A percentile compares a stretch with the other conserved stretches of the same genome.
Evolutionary conservation across 2,113 vertebrate genomes (phyloP).

Genomic region (Anas platyrhynchos): DNA sequence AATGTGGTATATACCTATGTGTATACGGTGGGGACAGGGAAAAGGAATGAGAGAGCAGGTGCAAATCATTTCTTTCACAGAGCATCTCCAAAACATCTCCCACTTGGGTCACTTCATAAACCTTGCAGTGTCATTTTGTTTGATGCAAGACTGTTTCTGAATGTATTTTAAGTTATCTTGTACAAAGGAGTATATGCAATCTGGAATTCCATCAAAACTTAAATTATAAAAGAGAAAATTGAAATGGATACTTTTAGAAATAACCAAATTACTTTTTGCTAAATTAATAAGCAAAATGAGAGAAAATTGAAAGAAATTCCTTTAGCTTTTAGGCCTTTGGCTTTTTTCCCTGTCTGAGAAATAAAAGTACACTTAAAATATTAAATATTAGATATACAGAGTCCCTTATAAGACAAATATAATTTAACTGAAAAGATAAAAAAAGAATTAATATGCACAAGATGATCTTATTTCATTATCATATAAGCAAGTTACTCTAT

Average conservation of each 20-base stretch:
- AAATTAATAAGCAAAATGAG: background rate
- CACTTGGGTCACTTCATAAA: background rate
- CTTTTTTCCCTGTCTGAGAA: background rate
- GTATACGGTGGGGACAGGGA: no score
- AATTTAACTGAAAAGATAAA: background rate
- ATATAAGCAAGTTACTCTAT: background rate
- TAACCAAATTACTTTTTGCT: background rate
- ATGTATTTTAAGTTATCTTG: rapidly evolving
- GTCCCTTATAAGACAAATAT: background rate
- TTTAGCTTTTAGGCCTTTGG: background rate
- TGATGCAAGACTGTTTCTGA: background rate
- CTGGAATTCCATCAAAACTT: background rate
- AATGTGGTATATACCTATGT: background rate
- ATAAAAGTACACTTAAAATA: background rate
- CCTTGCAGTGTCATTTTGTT: background rate
- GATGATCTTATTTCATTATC: background rate
- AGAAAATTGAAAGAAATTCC: background rate
- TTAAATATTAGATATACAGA: background rate
- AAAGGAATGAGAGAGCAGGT: no score
- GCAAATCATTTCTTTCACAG: background rate
- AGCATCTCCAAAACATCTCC: background rate
- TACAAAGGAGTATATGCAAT: background rate
- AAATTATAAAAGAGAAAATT: background rate
- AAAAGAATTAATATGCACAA: background rate
- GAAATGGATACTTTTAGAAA: background rate